phyloP scores from a whole-genome alignment of 2,888 invertebrate species.

The Callosobruchus maculatus region DNA sequence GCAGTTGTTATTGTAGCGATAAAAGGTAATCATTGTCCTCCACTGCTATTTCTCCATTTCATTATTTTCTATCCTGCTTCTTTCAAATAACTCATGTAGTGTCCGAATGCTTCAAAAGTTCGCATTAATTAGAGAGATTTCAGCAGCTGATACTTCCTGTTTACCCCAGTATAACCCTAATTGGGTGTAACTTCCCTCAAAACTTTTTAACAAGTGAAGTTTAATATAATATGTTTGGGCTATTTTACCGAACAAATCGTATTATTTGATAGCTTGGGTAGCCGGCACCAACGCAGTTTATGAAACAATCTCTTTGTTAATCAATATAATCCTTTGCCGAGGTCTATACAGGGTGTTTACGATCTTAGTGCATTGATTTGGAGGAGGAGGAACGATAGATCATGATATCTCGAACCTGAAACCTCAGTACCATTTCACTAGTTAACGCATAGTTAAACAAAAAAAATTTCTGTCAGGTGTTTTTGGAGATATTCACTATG shows the following conservation, averaged over 20 bases:
- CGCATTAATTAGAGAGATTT: background rate
- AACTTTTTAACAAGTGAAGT: background rate
- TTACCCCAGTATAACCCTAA: background rate
- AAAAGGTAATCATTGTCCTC: background rate
- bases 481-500: too few species aligned
- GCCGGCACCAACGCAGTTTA: background rate
- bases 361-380: too few species aligned
- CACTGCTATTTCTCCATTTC: background rate
- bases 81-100: background rate
- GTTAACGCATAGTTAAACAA: too few species aligned
- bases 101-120: background rate
- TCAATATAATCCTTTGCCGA: too few species aligned
- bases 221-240: background rate
- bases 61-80: background rate
- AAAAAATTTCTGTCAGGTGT: too few species aligned
- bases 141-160: background rate
- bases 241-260: background rate
- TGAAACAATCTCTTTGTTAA: too few species aligned
- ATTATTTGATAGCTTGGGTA: background rate
- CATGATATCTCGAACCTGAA: too few species aligned
- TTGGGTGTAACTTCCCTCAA: background rate
- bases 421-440: too few species aligned
- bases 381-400: too few species aligned
- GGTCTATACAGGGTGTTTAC: too few species aligned
- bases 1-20: too few species aligned